Base-by-base conservation (phyloP, 2,888 invertebrate genomes). In the Agrochola lychnidis region DNA sequence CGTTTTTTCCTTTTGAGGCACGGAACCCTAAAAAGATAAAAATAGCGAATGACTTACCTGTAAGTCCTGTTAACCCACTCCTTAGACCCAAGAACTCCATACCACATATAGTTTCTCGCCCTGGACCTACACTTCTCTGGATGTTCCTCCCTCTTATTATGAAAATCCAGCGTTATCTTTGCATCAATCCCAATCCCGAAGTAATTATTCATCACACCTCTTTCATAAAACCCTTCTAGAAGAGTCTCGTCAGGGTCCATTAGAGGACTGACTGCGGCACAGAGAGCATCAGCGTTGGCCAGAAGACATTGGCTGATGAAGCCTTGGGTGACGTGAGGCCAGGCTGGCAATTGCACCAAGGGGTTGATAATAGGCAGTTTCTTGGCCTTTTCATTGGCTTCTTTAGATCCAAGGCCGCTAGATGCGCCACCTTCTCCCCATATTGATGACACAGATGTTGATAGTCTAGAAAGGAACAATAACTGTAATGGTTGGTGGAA, bases 171-270 rank as follows among this genome's bases (percentile, higher is more conserved):
- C 0, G 99, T 98, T 73, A 99, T 99, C 95, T 99, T 99, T 0
- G 99, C 99, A 95, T 99, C 99, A 82, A 99, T 98, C 0, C 99
- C 99, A 90, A 99, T 99, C 0, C 99, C 99, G 93, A 99, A 99
- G 93, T 99, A 99, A 93, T 99, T 99, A 95, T 99, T 99, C 99
- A 99, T 99, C 2, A 99, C 99, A 90, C 99, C 99, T 87, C 98
- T 98, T 94, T 99, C 99, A 89, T 98, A 98, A 94, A 98, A 98
- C 0, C 99, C 99, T 96, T 99, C 99, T 91, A 98, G 96, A 3
- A 98, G 96, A 0, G 98, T 98, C 91, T 99, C 98, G 90, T 99
- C 99, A 0, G 98, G 98, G 92, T 99, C 99, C 98, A 99, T 99
- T 19, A 99, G 96, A 0, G 99, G 99, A 80, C 99, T 99, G n/a